A percentile compares a stretch with the other conserved stretches of the same genome.
Conservation (phyloP, 2,888 invertebrate species). For the Xanthorhoe designata region DNA sequence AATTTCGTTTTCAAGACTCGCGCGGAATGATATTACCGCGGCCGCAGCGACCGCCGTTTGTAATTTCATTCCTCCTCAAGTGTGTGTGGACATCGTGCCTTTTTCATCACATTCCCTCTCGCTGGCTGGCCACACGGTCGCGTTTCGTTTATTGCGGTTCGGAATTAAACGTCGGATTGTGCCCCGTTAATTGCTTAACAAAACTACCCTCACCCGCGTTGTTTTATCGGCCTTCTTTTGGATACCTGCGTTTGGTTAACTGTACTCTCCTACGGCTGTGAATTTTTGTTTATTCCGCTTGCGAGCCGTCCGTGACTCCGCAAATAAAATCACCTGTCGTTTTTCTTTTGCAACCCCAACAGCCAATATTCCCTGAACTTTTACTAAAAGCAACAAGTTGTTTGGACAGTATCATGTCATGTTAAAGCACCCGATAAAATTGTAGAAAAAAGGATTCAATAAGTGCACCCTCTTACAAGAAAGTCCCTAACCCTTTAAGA, state of each 20-base stretch:
- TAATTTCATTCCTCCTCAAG: constrained; percentile 83
- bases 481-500: constrained; percentile 71
- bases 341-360: constrained; percentile 24
- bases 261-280: constrained; percentile 55
- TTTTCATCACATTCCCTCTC: constrained; percentile 85
- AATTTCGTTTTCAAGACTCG: constrained; percentile 86
- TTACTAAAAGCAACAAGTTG: constrained; percentile 46
- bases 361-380: constrained; percentile 32
- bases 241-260: constrained; percentile 57
- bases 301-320: neutral
- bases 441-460: constrained; percentile 46
- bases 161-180: constrained; percentile 81
- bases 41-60: constrained; percentile 71
- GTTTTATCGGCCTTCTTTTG: constrained; percentile 70
- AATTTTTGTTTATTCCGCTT: constrained; percentile 35
- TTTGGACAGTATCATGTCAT: constrained; percentile 47
- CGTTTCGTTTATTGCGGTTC: constrained; percentile 80
- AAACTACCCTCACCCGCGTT: constrained; percentile 67
- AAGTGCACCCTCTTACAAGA: constrained; percentile 62
- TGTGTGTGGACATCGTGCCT: constrained; percentile 83
- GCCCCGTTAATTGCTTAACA: constrained; percentile 81
- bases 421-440: constrained; percentile 45
- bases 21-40: constrained; percentile 82
- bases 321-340: constrained; percentile 28
- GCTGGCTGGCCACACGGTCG: constrained; percentile 67